These are phyloP conservation scores for Dendrolimus kikuchii DNA, from an alignment of 1,140 invertebrate genomes.

Conservation along the genomic window DNA sequence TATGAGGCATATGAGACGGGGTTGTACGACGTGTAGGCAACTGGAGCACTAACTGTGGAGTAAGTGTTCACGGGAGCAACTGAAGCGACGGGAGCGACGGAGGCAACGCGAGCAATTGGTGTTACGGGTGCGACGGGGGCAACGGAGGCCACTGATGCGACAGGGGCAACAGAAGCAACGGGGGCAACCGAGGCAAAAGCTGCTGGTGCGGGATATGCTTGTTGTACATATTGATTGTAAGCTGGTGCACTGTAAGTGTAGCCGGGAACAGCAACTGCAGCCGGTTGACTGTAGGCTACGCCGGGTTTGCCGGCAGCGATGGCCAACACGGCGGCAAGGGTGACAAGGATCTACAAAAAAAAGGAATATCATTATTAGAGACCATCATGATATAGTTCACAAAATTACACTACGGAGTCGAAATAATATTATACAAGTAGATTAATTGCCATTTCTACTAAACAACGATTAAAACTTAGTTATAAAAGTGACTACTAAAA, in stretches of 20 bases:
- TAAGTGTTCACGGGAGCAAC: slow-evolving; percentile 4
- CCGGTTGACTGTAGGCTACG: slow-evolving; percentile 3
- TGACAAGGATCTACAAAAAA: slow-evolving; percentile 8
- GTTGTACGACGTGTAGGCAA: slow-evolving; percentile 3
- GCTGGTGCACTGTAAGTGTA: slow-evolving; percentile 2
- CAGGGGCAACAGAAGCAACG: no score
- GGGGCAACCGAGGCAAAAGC: no score
- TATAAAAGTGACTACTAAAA: no score
- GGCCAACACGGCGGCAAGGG: slow-evolving; percentile 10
- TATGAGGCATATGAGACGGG: no score
- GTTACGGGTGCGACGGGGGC: not conserved
- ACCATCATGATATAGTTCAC: no score
- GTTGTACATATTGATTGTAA: no score
- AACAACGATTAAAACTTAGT: no score
- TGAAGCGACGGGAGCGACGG: not conserved
- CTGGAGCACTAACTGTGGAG: not conserved
- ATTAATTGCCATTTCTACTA: no score
- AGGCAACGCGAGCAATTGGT: not conserved
- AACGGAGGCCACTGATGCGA: not conserved
- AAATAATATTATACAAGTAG: no score
- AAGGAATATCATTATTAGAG: no score
- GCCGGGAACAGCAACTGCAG: slow-evolving; percentile 2
- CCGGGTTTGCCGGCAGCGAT: slow-evolving; percentile 12
- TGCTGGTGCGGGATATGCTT: no score
- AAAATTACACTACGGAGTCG: no score